Percentiles rank a stretch among this genome's conserved stretches.
Evolutionary conservation across 1,140 invertebrate species (phyloP).

Genomic region (Papilio machaon): DNA sequence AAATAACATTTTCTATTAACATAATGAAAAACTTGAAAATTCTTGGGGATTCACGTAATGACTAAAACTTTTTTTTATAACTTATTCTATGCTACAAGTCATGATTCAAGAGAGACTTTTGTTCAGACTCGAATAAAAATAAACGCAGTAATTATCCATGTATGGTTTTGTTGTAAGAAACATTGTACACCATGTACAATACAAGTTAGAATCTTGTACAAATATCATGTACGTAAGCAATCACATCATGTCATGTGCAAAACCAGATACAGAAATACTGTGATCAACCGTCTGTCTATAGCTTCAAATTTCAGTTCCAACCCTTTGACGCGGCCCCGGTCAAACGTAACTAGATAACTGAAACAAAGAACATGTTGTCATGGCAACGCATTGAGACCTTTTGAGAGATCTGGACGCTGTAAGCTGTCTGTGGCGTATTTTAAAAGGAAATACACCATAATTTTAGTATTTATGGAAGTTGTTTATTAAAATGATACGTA

Average conservation of each 20-base stretch:
- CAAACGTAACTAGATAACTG: constrained; percentile 8
- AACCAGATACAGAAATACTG: background rate
- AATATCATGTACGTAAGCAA: background rate
- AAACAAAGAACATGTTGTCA: background rate
- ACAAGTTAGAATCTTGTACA: background rate
- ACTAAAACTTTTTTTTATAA: background rate
- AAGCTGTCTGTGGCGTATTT: background rate
- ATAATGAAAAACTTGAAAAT: background rate
- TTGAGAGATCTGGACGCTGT: background rate
- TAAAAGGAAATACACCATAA: background rate
- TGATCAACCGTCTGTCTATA: background rate
- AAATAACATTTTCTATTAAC: constrained; percentile 26
- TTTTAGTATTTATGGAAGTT: background rate
- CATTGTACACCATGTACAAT: background rate
- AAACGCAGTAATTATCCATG: background rate
- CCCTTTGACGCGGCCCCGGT: background rate
- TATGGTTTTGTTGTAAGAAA: too few species aligned
- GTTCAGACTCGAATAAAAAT: background rate
- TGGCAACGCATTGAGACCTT: background rate
- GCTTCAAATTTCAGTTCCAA: constrained; percentile 16
- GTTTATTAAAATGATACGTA: background rate
- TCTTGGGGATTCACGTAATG: background rate
- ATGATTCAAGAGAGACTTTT: background rate
- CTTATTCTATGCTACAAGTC: background rate
- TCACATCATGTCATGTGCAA: background rate